Percentiles rank a stretch among this genome's conserved stretches.
Conservation (phyloP, 2,888 invertebrate species). For the Ramazzottius varieornatus region DNA sequence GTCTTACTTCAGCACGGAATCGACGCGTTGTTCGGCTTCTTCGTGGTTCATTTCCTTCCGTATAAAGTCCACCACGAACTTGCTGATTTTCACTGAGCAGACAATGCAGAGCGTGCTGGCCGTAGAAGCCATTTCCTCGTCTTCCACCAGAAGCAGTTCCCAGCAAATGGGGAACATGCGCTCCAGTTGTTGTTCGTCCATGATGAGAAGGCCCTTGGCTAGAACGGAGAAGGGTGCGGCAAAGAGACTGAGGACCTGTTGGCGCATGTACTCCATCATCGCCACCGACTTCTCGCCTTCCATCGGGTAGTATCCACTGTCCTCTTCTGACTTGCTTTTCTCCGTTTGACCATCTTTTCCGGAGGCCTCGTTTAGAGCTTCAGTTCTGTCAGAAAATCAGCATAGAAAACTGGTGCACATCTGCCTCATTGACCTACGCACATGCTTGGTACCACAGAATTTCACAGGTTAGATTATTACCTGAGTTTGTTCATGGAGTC, state of each 20-base stretch:
- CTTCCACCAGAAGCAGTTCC: slow-evolving; percentile 76
- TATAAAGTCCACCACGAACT: slow-evolving; percentile 64
- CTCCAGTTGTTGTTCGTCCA: not conserved
- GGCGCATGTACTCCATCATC: not conserved
- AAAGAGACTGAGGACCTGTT: not conserved
- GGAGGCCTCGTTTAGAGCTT: not conserved
- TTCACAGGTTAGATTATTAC: not conserved
- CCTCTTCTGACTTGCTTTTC: not conserved
- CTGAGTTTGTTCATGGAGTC: not conserved
- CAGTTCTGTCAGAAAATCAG: too few relatives aligned
- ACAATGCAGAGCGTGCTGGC: slow-evolving; percentile 61
- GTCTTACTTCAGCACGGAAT: slow-evolving; percentile 43
- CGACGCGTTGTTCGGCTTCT: slow-evolving; percentile 52
- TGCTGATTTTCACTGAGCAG: slow-evolving; percentile 67
- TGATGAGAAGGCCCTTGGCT: not conserved
- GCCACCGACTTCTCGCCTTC: not conserved
- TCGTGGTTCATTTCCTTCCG: slow-evolving; percentile 56
- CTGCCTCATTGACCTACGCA: too few relatives aligned
- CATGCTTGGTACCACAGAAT: too few relatives aligned
- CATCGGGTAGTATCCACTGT: not conserved
- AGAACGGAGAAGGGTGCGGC: not conserved
- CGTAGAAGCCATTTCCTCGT: slow-evolving; percentile 31
- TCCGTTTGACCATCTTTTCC: not conserved
- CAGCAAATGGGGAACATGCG: slow-evolving; percentile 27
- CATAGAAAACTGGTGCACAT: too few relatives aligned